Evolutionary conservation across 1,140 invertebrate genomes (phyloP).

Genomic region (Babylonia areolata): DNA sequence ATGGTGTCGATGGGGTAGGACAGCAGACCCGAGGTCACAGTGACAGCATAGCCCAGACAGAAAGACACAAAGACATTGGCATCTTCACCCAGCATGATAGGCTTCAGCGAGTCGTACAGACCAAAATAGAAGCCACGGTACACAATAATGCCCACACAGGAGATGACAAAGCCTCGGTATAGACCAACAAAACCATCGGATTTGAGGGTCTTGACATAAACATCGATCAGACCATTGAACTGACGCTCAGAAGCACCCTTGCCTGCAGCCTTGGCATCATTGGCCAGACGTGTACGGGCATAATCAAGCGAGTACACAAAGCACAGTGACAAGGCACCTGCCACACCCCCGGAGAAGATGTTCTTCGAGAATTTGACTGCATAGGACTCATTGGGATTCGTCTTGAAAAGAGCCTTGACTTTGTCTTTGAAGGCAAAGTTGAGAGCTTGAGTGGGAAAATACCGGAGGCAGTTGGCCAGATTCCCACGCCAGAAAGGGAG

Average conservation of each 20-base stretch:
- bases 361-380: slow-evolving; percentile 77
- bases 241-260: slow-evolving; percentile 87
- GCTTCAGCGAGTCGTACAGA: slow-evolving; percentile 94
- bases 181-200: slow-evolving; percentile 89
- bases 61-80: slow-evolving; percentile 90
- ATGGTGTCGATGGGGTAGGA: slow-evolving; percentile 97
- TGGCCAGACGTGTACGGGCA: slow-evolving; percentile 88
- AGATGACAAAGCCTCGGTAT: slow-evolving; percentile 95
- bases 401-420: slow-evolving; percentile 83
- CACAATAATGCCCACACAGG: slow-evolving; percentile 79
- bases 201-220: slow-evolving; percentile 91
- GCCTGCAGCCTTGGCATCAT: slow-evolving; percentile 81
- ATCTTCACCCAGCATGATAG: slow-evolving; percentile 86
- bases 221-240: slow-evolving; percentile 91
- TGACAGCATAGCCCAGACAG: slow-evolving; percentile 88
- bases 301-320: slow-evolving; percentile 98
- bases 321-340: slow-evolving; percentile 93
- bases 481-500: slow-evolving; percentile 97
- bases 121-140: slow-evolving; percentile 94
- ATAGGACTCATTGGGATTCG: slow-evolving; percentile 69
- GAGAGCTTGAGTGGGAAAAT: slow-evolving; percentile 96
- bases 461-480: slow-evolving; percentile 87
- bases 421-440: slow-evolving; percentile 97
- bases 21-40: slow-evolving; percentile 90
- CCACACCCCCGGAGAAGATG: slow-evolving; percentile 93